A percentile compares a stretch with the other conserved stretches of the same genome.
Conservation (phyloP, 2,888 invertebrate species). For the Odontomyia ornata region DNA sequence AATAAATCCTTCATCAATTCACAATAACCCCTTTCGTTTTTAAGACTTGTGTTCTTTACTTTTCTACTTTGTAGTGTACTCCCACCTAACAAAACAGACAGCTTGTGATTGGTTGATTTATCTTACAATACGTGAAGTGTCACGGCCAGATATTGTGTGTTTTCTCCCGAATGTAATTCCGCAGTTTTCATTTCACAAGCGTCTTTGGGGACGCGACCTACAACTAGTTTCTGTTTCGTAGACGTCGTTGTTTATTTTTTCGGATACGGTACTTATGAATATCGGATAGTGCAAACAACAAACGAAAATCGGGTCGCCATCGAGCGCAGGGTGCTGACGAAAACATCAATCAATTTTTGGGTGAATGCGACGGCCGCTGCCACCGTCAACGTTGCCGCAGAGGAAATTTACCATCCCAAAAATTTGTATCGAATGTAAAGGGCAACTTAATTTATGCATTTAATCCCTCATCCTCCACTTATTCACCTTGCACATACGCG, state of each 20-base stretch:
- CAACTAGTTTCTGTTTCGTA: no score
- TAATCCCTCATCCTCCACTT: neutral
- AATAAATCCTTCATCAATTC: no score
- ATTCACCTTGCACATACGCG: neutral
- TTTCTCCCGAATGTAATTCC: neutral
- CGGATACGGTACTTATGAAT: neutral
- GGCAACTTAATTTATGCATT: neutral
- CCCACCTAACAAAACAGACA: neutral
- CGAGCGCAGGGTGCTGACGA: neutral
- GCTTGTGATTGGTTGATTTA: neutral
- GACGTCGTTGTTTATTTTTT: neutral
- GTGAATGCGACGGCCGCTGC: neutral
- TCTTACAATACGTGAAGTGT: constrained; percentile 19
- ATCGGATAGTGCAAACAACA: neutral
- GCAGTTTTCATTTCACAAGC: constrained; percentile 8
- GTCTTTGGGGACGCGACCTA: no score
- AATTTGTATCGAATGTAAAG: constrained; percentile 1
- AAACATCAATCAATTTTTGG: neutral
- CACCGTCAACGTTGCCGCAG: neutral
- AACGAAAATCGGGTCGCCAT: neutral
- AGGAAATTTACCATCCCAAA: neutral
- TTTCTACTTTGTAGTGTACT: neutral
- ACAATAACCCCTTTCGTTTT: no score
- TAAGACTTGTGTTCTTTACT: no score
- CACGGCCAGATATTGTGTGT: neutral